These are phyloP conservation scores for Elgaria multicarinata DNA, from an alignment of 2,113 vertebrate species.

Conservation along the genomic window DNA sequence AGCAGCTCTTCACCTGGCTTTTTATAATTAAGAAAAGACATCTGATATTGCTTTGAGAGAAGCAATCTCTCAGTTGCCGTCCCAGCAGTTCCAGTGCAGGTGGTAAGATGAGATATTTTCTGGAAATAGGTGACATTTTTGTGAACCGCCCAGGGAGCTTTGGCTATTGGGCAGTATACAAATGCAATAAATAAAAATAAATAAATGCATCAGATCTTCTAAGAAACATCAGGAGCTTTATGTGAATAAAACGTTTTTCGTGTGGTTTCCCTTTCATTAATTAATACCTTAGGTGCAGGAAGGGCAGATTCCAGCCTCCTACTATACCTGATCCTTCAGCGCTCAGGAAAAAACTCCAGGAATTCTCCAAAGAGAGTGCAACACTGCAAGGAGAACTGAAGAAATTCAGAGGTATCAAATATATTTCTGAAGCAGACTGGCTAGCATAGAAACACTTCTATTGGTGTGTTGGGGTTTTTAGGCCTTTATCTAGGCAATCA, in stretches of 20 bases:
- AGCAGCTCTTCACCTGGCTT: no score
- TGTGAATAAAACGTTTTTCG: not conserved
- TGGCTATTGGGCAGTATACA: no score
- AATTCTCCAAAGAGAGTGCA: not conserved
- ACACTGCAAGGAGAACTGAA: not conserved
- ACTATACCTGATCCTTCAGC: not conserved
- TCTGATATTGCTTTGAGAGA: no score
- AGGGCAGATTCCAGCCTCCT: not conserved
- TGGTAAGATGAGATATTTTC: no score
- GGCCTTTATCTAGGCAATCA: not conserved
- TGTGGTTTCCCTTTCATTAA: not conserved
- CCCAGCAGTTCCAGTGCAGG: no score
- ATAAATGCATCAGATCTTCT: not conserved
- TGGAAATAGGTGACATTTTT: no score
- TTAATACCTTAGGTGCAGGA: not conserved
- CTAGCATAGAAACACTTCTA: not conserved
- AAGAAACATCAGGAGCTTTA: not conserved
- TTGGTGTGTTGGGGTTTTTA: not conserved
- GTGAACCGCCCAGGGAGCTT: no score
- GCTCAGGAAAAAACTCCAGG: not conserved
- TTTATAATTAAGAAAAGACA: no score
- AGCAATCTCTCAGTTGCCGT: no score
- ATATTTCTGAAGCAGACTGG: not conserved
- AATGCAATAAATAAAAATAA: no score
- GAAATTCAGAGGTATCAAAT: slow-evolving; percentile 3